These are phyloP conservation scores for Oscheius sp. DNA, from an alignment of 2,888 invertebrate species.

Conservation along the genomic window DNA sequence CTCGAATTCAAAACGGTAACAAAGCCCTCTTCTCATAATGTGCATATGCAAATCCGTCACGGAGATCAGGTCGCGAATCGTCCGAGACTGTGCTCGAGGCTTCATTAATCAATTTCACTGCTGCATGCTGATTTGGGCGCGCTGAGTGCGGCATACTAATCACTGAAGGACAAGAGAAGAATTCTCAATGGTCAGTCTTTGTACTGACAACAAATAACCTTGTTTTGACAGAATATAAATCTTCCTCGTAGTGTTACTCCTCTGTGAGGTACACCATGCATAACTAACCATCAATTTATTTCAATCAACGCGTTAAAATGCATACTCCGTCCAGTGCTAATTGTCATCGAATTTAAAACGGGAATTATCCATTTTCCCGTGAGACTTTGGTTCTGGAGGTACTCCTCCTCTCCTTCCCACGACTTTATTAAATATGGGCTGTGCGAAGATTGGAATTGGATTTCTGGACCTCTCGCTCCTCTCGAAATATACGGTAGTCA, in stretches of 20 bases:
- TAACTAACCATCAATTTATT: conserved; percentile 24
- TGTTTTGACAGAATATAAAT: too few species aligned
- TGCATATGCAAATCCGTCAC: conserved; percentile 26
- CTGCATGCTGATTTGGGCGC: conserved; percentile 31
- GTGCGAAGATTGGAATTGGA: conserved; percentile 45
- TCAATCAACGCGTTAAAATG: conserved; percentile 35
- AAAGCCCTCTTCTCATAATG: conserved; percentile 10
- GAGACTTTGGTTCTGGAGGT: conserved; percentile 1
- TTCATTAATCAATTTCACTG: conserved; percentile 35
- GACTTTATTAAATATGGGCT: conserved; percentile 40
- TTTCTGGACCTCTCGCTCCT: conserved; percentile 15
- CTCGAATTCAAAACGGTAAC: too few species aligned
- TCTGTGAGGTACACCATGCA: conserved; percentile 13
- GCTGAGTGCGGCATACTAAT: conserved; percentile 35
- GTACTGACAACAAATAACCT: too few species aligned
- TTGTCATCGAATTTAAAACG: conserved; percentile 29
- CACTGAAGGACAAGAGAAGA: not conserved
- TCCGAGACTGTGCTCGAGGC: conserved; percentile 1
- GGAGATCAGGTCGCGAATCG: conserved; percentile 11
- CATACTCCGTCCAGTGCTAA: conserved; percentile 15
- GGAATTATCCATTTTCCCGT: conserved; percentile 24
- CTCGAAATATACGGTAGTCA: not conserved
- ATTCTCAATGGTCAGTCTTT: not conserved
- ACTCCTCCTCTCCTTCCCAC: conserved; percentile 14
- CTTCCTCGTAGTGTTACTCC: too few species aligned